Evolutionary conservation across 2,888 invertebrate species (phyloP), one percentile per base, ranked within the genome.

Genomic region (Xestobium rufovillosum): DNA sequence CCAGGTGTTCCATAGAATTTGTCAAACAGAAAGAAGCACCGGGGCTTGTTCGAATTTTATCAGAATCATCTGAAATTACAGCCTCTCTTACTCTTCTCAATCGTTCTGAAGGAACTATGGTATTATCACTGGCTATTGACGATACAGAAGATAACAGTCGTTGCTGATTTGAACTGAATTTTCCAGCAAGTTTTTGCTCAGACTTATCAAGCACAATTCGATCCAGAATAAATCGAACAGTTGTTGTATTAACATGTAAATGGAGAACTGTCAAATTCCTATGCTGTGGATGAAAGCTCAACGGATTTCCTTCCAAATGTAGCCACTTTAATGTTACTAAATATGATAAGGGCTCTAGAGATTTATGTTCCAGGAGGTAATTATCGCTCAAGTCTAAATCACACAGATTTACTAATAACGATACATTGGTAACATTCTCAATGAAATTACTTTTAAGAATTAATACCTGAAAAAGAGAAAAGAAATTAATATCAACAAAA

Each of bases 371-470:
- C 9, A 74, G 53, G 37, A 82, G 57, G 51, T 73, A 77, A 56
- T 81, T 82, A 36, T 73, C 71, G 1, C 77, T 73, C 30, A 81
- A 55, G 61, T 81, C 78, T 31, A 80, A 59, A 52, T 75, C 73
- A 8, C 62, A 65, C 12, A 82, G 52, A 44, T 69, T 70, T 39
- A 70, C 68, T 26, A 80, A 57, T 28, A 66, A 63, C 17, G 69
- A 63, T 19, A 80, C 52, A 29, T 69, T 77, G 44, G 61, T 57
- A 28, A 80, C 59, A 52, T 74, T 71, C 47, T 78, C 77, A 33
- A 82, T 71, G 43, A 72, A 75, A 60, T 82, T 82, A 56, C 78
- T 76, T 45, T 71, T 74, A 31, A 80, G 55, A 33, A 76, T 69
- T 8, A 82, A 59, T 26, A 72, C 62, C 60, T 73, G 71, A 31